Evolutionary conservation across 2,888 invertebrate species (phyloP).

Genomic region (Stenodema calcarata): DNA sequence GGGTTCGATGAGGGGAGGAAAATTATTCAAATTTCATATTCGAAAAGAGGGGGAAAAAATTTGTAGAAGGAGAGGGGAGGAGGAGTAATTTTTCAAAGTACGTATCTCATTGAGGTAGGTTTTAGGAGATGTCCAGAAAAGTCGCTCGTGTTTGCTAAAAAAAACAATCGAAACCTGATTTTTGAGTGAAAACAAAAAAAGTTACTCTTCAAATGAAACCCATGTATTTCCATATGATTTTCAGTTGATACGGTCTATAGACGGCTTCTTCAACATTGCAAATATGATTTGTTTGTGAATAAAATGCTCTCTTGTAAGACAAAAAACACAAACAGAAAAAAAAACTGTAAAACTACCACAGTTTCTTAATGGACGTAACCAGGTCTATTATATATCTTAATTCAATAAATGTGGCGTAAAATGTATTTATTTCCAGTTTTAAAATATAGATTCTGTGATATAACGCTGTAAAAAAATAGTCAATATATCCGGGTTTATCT

Average conservation of each 20-base stretch:
- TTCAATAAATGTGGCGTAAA: conserved; percentile 7
- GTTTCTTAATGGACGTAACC: conserved; percentile 34
- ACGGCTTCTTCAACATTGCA: conserved; percentile 22
- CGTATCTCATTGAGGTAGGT: conserved; percentile 45
- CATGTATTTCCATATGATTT: conserved; percentile 21
- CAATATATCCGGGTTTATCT: conserved; percentile 3
- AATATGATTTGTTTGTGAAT: background rate
- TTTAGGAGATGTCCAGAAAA: conserved; percentile 20
- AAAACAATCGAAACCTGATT: background rate
- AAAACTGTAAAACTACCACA: conserved; percentile 34
- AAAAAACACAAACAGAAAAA: too few relatives aligned
- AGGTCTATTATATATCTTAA: conserved; percentile 17
- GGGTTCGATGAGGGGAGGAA: background rate
- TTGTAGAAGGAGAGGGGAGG: background rate
- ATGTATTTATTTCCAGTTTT: background rate
- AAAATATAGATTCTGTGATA: conserved; percentile 43
- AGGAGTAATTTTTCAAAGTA: background rate
- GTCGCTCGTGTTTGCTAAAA: conserved; percentile 23
- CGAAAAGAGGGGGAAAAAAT: background rate
- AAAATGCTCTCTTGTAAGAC: conserved; percentile 13
- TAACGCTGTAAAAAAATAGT: conserved; percentile 44
- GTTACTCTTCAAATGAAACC: background rate
- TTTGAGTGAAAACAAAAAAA: background rate
- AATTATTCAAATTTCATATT: background rate
- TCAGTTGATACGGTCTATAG: background rate